Percentiles rank a stretch among this genome's conserved stretches.
These are phyloP conservation scores for Taeniopygia guttata DNA, from an alignment of 2,797 vertebrate species.

Conservation along the genomic window DNA sequence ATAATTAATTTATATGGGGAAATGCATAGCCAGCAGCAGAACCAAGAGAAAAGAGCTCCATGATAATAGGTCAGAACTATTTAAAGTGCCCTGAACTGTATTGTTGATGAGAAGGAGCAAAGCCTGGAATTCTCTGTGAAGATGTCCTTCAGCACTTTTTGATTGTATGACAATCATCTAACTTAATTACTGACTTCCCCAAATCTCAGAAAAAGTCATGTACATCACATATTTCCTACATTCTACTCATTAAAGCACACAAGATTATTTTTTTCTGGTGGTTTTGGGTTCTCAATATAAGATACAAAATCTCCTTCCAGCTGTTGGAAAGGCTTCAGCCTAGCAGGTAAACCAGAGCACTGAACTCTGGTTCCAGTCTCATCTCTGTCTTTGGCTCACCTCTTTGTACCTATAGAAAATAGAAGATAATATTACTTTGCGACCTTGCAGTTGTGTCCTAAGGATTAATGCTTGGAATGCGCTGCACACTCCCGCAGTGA, in stretches of 20 bases:
- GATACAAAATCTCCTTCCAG: neutral
- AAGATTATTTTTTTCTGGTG: neutral
- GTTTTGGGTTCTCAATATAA: neutral
- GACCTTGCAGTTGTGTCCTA: neutral
- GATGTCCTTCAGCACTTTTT: neutral
- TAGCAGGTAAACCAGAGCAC: neutral
- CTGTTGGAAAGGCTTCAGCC: neutral
- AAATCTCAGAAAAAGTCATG: neutral
- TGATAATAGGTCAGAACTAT: neutral
- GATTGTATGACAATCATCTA: neutral
- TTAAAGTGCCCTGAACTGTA: neutral
- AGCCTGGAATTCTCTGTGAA: neutral
- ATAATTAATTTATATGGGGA: neutral
- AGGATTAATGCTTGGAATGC: neutral
- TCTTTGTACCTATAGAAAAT: neutral
- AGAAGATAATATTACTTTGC: neutral
- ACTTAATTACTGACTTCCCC: neutral
- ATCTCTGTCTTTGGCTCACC: neutral
- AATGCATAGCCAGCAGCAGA: neutral
- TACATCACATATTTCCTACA: neutral
- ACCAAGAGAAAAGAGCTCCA: neutral
- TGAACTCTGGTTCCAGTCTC: neutral
- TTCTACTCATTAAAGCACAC: neutral
- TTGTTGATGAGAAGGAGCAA: neutral
- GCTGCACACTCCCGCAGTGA: accelerated